Evolutionary conservation across 2,113 vertebrate genomes (phyloP).

Genomic region (Tragelaphus strepsiceros): DNA sequence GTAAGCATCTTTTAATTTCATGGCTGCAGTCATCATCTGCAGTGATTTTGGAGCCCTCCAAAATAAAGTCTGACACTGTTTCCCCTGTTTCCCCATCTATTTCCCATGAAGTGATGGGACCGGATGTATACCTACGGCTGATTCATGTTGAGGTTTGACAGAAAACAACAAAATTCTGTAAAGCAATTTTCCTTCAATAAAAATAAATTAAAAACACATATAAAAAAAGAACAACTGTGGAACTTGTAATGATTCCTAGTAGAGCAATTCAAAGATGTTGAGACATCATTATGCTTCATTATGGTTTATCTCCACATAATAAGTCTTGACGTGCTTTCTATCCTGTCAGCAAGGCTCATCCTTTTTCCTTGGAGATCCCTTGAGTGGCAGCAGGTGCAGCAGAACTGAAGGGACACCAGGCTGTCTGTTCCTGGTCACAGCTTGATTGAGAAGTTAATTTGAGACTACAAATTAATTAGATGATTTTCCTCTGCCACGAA

Average conservation of each 20-base stretch:
- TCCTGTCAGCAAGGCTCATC: neutral
- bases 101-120: no score
- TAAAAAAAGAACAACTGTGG: neutral
- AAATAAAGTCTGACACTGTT: no score
- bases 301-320: neutral
- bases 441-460: constrained; percentile 28
- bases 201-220: neutral
- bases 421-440: neutral
- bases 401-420: neutral
- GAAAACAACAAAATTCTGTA: neutral
- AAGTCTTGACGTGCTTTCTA: neutral
- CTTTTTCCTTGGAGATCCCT: neutral
- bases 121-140: neutral
- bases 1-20: no score
- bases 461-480: constrained; percentile 30
- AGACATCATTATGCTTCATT: neutral
- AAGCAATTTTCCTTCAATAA: neutral
- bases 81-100: no score
- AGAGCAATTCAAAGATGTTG: neutral
- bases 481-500: neutral
- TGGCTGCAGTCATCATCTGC: no score
- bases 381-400: neutral
- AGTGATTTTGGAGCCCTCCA: no score
- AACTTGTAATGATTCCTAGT: neutral
- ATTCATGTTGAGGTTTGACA: neutral